Evolutionary conservation across 37 sponge, comb jelly and placozoan genomes (phyloP).

Genomic region (Tethya wilhelma): DNA sequence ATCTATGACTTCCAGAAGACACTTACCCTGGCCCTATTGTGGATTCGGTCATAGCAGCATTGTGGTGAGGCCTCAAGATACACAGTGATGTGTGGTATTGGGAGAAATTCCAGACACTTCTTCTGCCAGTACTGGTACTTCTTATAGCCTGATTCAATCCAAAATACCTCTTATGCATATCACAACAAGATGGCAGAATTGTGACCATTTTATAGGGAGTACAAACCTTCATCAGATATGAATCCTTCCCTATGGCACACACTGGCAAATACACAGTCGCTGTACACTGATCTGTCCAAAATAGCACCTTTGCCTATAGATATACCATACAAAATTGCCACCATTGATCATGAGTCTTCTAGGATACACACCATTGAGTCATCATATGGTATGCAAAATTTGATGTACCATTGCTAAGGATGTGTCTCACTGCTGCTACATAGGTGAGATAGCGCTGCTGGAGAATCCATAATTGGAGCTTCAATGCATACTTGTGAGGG

Average conservation of each 20-base stretch:
- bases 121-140: constrained; percentile 60
- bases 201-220: neutral
- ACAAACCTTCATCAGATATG: constrained; percentile 71
- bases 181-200: neutral
- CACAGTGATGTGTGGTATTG: constrained; percentile 70
- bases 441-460: constrained; percentile 80
- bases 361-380: neutral
- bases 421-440: constrained; percentile 78
- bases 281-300: constrained; percentile 88
- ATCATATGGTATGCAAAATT: neutral
- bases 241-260: constrained; percentile 80
- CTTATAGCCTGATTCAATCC: constrained; percentile 49
- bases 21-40: constrained; percentile 80
- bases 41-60: constrained; percentile 72
- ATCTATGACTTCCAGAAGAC: neutral
- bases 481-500: constrained; percentile 86
- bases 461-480: constrained; percentile 90
- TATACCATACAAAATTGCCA: neutral
- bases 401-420: constrained; percentile 57
- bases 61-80: constrained; percentile 76
- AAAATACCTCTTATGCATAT: neutral
- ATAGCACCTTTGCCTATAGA: constrained; percentile 70
- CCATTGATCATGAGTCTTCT: neutral
- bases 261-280: constrained; percentile 90
- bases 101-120: constrained; percentile 45